Evolutionary conservation across 2,888 invertebrate genomes (phyloP), one percentile per base, ranked within the genome.

Genomic region (Drosophila macrospina): DNA sequence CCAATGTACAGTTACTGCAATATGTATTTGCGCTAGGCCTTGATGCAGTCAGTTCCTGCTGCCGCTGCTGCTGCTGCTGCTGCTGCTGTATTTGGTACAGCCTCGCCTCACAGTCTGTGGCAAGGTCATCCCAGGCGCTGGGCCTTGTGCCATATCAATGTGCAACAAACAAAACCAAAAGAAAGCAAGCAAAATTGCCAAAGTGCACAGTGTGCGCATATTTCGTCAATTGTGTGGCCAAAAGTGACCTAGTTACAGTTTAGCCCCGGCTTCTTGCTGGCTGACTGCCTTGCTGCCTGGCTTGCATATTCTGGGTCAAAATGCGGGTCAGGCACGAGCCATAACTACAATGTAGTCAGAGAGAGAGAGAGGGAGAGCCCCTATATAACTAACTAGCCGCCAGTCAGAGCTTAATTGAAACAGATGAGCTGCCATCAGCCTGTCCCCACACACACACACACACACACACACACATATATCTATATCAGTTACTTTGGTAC

Each of bases 291-390:
- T 57, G 60, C 74, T 61, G 71, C 57, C 56, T 61, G 55, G 54
- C 66, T 51, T 80, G 86, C 86, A 86, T 80, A 86, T 80, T 83
- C 83, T 80, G 83, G 83, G 83, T 86, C 83, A 83, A 39, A 48
- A 72, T 65, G 72, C 74, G 69, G 69, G 69, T 74, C 80, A 69
- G 44, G 66, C 50, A 61, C 48, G 15, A 61, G 20, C 50, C 10
- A 26, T 20, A 20, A 20, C 20, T 20, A 20, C 20, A 20, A 20
- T 3, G n/a, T n/a, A n/a, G n/a, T n/a, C n/a, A n/a, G n/a, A n/a
- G n/a, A n/a, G n/a, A n/a, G n/a, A n/a, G n/a, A n/a, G n/a, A 34
- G 15, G 48, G 60, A 13, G 42, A 37, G 61, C 56, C 73, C 57
- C 57, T 50, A 62, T 51, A 41, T 39, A 56, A 62, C 55, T 78